Evolutionary conservation across 2,797 vertebrate species (phyloP).

Genomic region (Argentina silus): DNA sequence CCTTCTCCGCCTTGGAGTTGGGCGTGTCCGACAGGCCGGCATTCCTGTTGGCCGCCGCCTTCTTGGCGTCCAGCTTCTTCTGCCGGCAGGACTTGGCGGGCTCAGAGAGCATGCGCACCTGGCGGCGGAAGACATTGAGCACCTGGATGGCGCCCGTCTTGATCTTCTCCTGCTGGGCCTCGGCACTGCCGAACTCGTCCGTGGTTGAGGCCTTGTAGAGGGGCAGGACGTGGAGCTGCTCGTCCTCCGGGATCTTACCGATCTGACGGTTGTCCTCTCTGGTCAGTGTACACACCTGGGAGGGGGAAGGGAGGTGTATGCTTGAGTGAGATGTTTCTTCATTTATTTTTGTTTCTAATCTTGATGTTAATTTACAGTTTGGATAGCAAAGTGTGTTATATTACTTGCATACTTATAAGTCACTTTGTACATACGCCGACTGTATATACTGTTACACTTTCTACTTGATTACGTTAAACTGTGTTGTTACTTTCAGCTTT

Average conservation of each 20-base stretch:
- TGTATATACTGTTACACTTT: no score
- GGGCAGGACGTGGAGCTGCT: slow-evolving; percentile 97
- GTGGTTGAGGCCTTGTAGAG: slow-evolving; percentile 91
- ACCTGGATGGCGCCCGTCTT: slow-evolving; percentile 92
- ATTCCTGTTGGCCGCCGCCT: slow-evolving; percentile 87
- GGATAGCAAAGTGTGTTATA: no score
- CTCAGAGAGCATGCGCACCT: slow-evolving; percentile 93
- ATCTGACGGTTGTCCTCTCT: slow-evolving; percentile 94
- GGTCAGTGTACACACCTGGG: slow-evolving; percentile 95
- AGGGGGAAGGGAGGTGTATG: not conserved
- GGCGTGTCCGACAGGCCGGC: slow-evolving; percentile 82
- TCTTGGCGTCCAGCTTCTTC: slow-evolving; percentile 94
- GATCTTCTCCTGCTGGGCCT: slow-evolving; percentile 92
- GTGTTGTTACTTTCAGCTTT: no score
- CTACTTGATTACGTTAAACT: no score
- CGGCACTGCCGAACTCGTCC: slow-evolving; percentile 93
- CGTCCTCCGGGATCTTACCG: slow-evolving; percentile 91
- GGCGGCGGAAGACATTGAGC: slow-evolving; percentile 89
- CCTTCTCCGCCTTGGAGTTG: slow-evolving; percentile 85
- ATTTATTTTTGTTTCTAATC: not conserved
- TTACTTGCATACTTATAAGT: no score
- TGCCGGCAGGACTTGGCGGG: slow-evolving; percentile 94
- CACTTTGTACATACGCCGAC: no score
- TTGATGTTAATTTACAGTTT: not conserved
- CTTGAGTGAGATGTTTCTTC: not conserved